phyloP scores from a whole-genome alignment of 2,797 vertebrate species.

The Pyrocephalus nanus region DNA sequence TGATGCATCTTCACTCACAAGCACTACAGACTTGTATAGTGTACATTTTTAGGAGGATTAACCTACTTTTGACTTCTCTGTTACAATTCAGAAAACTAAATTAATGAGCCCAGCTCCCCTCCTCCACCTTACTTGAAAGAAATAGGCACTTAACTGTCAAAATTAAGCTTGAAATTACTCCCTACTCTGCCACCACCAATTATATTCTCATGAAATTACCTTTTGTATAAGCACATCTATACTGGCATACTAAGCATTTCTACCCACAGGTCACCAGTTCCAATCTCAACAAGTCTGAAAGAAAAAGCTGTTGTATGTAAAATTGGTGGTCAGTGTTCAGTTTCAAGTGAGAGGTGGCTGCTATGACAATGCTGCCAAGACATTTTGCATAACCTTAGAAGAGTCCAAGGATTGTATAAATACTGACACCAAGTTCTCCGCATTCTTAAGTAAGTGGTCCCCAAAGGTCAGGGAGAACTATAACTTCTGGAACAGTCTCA shows the following conservation, averaged over 20 bases:
- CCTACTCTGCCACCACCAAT: neutral
- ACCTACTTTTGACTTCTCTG: neutral
- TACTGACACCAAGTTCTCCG: neutral
- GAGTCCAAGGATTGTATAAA: neutral
- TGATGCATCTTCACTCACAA: neutral
- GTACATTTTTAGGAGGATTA: neutral
- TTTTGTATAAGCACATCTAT: neutral
- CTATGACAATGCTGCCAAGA: neutral
- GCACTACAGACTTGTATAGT: neutral
- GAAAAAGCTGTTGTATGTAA: neutral
- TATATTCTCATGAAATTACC: neutral
- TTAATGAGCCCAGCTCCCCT: neutral
- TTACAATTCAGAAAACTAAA: neutral
- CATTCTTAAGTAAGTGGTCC: neutral
- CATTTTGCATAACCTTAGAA: neutral
- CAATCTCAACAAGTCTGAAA: neutral
- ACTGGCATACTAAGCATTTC: neutral
- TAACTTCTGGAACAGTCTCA: neutral
- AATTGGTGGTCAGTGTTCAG: neutral
- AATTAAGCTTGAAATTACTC: neutral
- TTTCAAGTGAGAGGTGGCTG: neutral
- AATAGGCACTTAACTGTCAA: neutral
- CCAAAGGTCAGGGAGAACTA: neutral
- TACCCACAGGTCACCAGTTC: neutral
- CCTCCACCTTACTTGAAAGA: neutral